Base-by-base conservation (phyloP, 1,140 invertebrate species). In the Caerostris darwini region DNA sequence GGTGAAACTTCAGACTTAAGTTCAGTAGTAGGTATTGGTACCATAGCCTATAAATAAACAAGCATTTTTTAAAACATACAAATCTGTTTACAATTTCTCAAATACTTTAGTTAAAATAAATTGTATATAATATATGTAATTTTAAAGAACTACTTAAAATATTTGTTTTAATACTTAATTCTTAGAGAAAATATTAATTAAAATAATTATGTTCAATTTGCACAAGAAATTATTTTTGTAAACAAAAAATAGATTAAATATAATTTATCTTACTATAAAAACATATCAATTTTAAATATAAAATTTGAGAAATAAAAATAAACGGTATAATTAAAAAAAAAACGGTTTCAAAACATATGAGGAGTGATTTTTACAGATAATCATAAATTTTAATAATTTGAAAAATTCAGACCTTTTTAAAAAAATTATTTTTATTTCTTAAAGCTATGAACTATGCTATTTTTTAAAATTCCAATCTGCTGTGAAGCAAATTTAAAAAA, bases 1-100 rank as follows among this genome's bases (percentile, higher is more conserved):
- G 98, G 97, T 95, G 97, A 97, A 94, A 97, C 97, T 96, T 98
- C 98, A 3, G 96, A 95, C 95, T 97, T 97, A 89, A 98, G 95
- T 57, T 97, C 97, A 61, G 97, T 96, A 94, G 98, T 95, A 12
- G 97, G 96, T 82, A 98, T 96, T 58, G 97, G 97, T 94, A 97
- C 97, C 95, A 97, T 97, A 95, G 97, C 97, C 98, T 98, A 95
- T 71, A 96, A 95, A 17, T 95, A 95, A 95, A 95, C 61, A 81
- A 61, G 3, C 54, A 56, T 81, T 59, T 34, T 59, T 54, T 6
- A 87, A 88, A 94, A 93, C 93, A 90, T 91, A 94, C 77, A 94
- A 81, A 14, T 17, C n/a, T 17, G 64, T 88, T 77, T 94, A 89
- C 94, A 82, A 87, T 2, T n/a, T 34, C 34, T 34, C 34, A 34